phyloP scores from a whole-genome alignment of 2,888 invertebrate genomes.

The Muscina levida region DNA sequence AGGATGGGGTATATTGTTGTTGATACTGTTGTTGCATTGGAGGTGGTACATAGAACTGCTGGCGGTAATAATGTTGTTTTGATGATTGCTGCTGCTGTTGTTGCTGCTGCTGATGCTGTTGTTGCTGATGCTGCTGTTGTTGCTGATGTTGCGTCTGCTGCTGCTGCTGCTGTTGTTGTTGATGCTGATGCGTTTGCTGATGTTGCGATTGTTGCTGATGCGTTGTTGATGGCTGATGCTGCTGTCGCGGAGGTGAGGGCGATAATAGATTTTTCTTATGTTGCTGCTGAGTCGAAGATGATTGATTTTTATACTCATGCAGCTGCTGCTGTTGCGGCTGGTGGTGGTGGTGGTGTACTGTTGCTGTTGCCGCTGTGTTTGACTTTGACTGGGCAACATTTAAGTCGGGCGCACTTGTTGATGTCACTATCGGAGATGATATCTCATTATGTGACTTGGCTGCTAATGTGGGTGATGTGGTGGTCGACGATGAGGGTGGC shows the following conservation, averaged over 20 bases:
- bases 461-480: slow-evolving; percentile 55
- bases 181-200: slow-evolving; percentile 47
- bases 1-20: slow-evolving; percentile 62
- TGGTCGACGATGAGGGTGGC: slow-evolving; percentile 58
- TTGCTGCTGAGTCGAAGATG: slow-evolving; percentile 63
- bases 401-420: slow-evolving; percentile 19
- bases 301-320: slow-evolving; percentile 41
- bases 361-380: slow-evolving; percentile 58
- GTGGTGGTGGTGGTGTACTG: slow-evolving; percentile 54
- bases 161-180: slow-evolving; percentile 42
- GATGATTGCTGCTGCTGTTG: slow-evolving; percentile 67
- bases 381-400: slow-evolving; percentile 13
- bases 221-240: slow-evolving; percentile 37
- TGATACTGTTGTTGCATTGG: slow-evolving; percentile 75
- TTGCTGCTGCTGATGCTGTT: slow-evolving; percentile 63
- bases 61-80: slow-evolving; percentile 72
- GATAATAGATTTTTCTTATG: slow-evolving; percentile 58
- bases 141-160: slow-evolving; percentile 59
- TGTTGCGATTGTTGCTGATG: slow-evolving; percentile 45
- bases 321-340: slow-evolving; percentile 59
- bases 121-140: slow-evolving; percentile 62
- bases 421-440: slow-evolving; percentile 38
- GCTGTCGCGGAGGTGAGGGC: slow-evolving; percentile 56
- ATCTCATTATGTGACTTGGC: slow-evolving; percentile 48
- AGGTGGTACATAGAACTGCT: slow-evolving; percentile 77